These are phyloP conservation scores for Circaetus gallicus DNA, from an alignment of 2,113 vertebrate genomes.

Conservation along the genomic window DNA sequence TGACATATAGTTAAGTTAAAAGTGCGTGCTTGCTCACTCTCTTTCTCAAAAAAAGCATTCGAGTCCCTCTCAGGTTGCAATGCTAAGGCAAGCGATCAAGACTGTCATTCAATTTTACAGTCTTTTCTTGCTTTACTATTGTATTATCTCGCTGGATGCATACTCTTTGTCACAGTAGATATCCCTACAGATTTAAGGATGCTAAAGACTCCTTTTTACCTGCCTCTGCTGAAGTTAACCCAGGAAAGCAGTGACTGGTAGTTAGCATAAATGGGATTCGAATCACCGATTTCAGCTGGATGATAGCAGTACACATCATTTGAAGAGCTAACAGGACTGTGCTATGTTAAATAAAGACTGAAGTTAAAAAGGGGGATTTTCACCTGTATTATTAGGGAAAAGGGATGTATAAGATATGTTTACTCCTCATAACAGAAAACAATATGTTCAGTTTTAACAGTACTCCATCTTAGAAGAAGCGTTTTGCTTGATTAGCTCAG, in stretches of 20 bases:
- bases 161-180: not conserved
- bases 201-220: not conserved
- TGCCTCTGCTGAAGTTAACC: not conserved
- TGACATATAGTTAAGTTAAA: not conserved
- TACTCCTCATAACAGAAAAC: not conserved
- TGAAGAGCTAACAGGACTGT: not conserved
- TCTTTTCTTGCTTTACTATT: not conserved
- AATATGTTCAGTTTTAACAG: not conserved
- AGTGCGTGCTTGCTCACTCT: not conserved
- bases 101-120: not conserved
- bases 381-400: not conserved
- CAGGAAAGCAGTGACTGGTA: not conserved
- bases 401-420: accelerated
- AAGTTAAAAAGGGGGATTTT: not conserved
- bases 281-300: not conserved
- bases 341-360: not conserved
- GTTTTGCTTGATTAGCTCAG: not conserved
- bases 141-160: not conserved
- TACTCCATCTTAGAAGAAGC: not conserved
- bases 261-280: not conserved
- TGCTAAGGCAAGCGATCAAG: not conserved
- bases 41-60: not conserved
- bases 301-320: not conserved
- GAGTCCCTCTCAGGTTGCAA: not conserved
- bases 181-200: not conserved